These are phyloP conservation scores for Habroteleia sp. DNA, from an alignment of 2,888 invertebrate genomes.

Conservation along the genomic window DNA sequence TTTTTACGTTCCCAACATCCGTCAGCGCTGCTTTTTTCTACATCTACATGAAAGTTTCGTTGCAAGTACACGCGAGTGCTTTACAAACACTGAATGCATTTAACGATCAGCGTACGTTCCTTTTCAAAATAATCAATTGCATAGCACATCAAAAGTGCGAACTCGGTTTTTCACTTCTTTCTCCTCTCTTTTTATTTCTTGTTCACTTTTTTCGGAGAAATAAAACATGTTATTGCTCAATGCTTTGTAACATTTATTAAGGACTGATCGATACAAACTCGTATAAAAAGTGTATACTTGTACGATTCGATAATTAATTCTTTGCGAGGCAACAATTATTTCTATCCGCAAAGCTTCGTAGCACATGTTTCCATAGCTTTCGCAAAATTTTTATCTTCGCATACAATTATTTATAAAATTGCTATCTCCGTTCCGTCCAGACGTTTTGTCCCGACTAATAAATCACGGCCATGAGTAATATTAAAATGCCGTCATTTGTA, in stretches of 20 bases:
- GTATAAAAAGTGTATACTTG: too few species aligned
- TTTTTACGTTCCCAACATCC: constrained; percentile 45
- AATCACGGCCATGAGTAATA: background rate
- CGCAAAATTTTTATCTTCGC: too few species aligned
- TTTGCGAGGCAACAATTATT: too few species aligned
- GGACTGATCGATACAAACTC: background rate
- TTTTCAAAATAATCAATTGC: constrained; percentile 59
- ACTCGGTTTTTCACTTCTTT: background rate
- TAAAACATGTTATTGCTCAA: too few species aligned
- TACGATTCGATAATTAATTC: background rate
- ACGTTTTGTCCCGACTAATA: too few species aligned
- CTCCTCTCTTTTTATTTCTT: background rate
- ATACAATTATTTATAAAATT: background rate
- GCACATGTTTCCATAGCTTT: too few species aligned
- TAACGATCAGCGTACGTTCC: constrained; percentile 54
- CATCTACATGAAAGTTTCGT: constrained; percentile 47
- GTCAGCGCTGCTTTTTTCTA: constrained; percentile 38
- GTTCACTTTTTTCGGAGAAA: background rate
- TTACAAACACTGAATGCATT: constrained; percentile 55
- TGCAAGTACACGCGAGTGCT: constrained; percentile 53
- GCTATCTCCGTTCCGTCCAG: too few species aligned
- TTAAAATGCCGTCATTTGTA: constrained; percentile 5
- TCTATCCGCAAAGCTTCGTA: background rate
- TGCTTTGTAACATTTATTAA: constrained; percentile 1
- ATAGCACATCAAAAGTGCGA: constrained; percentile 16